Evolutionary conservation across 2,113 vertebrate genomes (phyloP), one percentile per base, ranked within the genome.

Genomic region (Alexandromys fortis): DNA sequence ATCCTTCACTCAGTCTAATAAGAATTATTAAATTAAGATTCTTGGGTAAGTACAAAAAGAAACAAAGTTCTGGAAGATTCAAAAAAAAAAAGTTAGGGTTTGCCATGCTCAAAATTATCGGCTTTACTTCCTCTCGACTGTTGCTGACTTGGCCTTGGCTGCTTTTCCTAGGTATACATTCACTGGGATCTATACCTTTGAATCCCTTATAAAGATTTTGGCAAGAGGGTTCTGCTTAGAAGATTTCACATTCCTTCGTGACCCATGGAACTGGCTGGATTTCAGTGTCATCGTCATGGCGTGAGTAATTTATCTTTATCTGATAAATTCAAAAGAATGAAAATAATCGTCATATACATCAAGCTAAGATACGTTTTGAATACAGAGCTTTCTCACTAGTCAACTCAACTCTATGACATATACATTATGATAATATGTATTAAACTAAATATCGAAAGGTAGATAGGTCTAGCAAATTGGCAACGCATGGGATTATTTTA

Each of bases 241-340:
- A 96, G 98, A 98, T 95, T 99, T 99, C 98, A 99, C 99, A 63
- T 99, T 99, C 97, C 99, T 99, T 45, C 99, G 99, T 97, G 99
- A 99, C 94, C 99, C 99, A n/a, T 99, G 99, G 99, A 99, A 99
- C 97, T 99, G 99, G 99, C 98, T 99, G 98, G 99, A 99, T 98
- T 99, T 99, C 99, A 99, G 98, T 98, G 99, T 99, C 97, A 99
- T 99, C 98, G 98, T 99, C 97, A 99, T 99, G 99, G 99, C 99
- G 99, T 99, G 99, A 99, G 99, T 99, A 98, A 93, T 97, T 97
- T 97, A 70, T 97, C 97, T 93, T 70, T 93, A 78, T 93, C 89
- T 89, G 82, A 81, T 67, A 93, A 94, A 7, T 9, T 96, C 83
- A 86, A 96, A 96, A 88, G 90, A 97, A 97, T 98, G 95, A 97